Percentiles rank a stretch among this genome's conserved stretches.
phyloP scores from a whole-genome alignment of 2,113 vertebrate genomes.

The Furnarius figulus region DNA sequence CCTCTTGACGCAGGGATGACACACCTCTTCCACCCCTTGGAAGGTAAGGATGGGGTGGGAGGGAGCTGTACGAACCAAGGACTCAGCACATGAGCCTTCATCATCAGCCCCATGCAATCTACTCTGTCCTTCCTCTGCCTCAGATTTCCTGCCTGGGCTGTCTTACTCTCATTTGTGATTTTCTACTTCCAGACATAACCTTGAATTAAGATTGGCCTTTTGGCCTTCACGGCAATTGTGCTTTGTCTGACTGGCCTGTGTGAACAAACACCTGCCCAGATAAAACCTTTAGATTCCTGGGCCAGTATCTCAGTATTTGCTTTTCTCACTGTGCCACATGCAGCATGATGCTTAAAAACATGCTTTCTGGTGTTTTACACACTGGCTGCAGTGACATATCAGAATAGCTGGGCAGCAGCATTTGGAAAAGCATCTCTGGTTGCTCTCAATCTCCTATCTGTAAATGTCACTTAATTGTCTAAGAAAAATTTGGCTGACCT shows the following conservation, averaged over 20 bases:
- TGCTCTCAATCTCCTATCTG: neutral
- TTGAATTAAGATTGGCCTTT: neutral
- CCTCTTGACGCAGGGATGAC: neutral
- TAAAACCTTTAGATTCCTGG: neutral
- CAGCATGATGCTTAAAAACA: neutral
- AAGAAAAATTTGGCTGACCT: conserved; percentile 51
- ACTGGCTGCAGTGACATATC: neutral
- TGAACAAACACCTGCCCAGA: neutral
- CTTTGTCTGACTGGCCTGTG: neutral
- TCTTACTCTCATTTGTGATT: neutral
- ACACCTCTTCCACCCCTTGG: rapidly evolving
- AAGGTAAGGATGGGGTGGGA: neutral
- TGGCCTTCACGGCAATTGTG: neutral
- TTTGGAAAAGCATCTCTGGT: neutral
- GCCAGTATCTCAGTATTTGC: neutral
- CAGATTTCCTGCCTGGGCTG: neutral
- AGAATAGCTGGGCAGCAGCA: neutral
- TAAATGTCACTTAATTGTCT: conserved; percentile 56
- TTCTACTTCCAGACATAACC: neutral
- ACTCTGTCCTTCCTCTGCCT: neutral
- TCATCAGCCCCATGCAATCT: neutral
- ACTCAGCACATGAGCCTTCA: neutral
- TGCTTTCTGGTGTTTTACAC: neutral
- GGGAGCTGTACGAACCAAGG: neutral
- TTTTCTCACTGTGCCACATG: neutral